phyloP scores from a whole-genome alignment of 2,113 vertebrate genomes.

The Chlamydotis undulata region DNA sequence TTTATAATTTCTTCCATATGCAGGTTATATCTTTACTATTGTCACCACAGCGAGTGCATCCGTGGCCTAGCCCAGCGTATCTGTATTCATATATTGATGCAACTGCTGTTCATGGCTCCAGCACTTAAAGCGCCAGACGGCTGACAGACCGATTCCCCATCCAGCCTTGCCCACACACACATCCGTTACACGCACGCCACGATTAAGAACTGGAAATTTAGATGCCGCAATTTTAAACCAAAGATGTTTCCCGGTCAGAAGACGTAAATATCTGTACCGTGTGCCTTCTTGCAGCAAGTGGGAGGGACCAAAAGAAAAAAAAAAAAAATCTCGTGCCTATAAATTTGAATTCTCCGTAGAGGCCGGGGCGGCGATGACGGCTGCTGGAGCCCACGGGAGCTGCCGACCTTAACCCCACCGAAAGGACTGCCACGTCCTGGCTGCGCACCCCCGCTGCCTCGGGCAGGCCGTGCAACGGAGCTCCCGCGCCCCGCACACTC shows the following conservation, averaged over 20 bases:
- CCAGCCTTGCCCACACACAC: not conserved
- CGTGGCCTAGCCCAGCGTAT: constrained; percentile 20
- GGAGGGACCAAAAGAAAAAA: not conserved
- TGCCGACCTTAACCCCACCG: not conserved
- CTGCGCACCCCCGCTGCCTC: not conserved
- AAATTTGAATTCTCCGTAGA: not conserved
- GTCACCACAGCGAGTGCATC: not conserved
- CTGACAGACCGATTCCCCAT: not conserved
- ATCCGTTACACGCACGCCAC: not conserved
- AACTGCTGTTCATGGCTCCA: constrained; percentile 24
- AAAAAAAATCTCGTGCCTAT: not conserved
- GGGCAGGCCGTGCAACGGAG: not conserved
- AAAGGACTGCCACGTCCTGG: not conserved
- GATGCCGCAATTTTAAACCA: not conserved
- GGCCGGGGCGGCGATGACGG: not conserved
- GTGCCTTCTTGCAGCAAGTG: not conserved
- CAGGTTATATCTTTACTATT: not conserved
- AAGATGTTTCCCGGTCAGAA: not conserved
- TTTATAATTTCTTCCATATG: not conserved
- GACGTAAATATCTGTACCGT: not conserved
- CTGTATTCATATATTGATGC: constrained; percentile 27
- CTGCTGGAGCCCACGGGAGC: not conserved
- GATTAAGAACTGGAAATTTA: not conserved
- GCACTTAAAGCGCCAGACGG: not conserved
- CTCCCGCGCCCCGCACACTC: not conserved